Evolutionary conservation across 2,888 invertebrate species (phyloP), one percentile per base, ranked within the genome.

Genomic region (Mesorhabditis spiculigera): DNA sequence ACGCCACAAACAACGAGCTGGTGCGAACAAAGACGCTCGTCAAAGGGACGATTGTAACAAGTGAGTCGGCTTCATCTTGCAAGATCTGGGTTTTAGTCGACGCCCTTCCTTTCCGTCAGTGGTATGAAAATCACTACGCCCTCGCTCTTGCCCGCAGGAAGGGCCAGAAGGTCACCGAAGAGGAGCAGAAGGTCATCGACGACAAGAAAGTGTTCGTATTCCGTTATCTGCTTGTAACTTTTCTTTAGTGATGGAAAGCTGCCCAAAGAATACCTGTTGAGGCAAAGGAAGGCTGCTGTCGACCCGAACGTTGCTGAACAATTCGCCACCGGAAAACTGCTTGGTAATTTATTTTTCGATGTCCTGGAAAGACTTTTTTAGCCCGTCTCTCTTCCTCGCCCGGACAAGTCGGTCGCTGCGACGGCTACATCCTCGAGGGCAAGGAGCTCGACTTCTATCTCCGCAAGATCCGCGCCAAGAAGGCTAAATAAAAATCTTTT

Each of bases 11-110:
- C 90, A 99, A 99, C 88, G 98, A 99, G 89, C 90, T 98, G 90
- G 98, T 98, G 77, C 92, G 98, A 89, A 99, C 98, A 85, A 99
- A 99, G 89, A 99, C 98, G 63, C 90, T 99, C 87, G 97, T 98
- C 82, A 98, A 98, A 89, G 96, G 28, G 58, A 50, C 58, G 10
- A 50, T 50, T n/a, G 58, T 50, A 10, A 50, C 58, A 10, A 50
- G 96, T 87, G 71, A 75, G 62, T 73, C 81, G 68, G 28, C 28
- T 28, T 28, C 28, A 28, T 28, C 28, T 28, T 28, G 28, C 28
- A 28, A 28, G 28, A 28, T 16, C 63, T 3, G 10, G 10, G 3
- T 98, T 81, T 92, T 94, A 76, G 92, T 98, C 84, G 98, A 98
- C 88, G 96, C 95, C 65, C 94, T 95, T 58, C 97, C 98, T 71